Conservation (phyloP, 2,797 vertebrate genomes). For the Simalia tracyae region DNA sequence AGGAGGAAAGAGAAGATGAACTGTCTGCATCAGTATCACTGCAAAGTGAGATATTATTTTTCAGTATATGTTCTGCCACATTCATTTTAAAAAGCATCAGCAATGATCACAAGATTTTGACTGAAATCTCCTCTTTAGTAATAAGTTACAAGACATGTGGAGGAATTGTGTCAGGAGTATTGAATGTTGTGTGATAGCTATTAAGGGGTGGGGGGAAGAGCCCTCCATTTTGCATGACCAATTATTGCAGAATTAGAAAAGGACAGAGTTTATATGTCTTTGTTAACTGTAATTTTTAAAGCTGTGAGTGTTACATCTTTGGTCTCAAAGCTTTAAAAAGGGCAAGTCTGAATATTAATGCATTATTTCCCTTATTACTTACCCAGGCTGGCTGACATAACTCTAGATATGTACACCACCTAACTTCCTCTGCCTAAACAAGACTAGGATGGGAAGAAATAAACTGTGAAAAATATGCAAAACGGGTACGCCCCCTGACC, state of each 20-base stretch:
- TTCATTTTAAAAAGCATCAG: neutral
- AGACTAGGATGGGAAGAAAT: neutral
- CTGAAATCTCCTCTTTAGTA: neutral
- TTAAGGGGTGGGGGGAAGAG: neutral
- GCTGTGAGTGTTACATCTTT: neutral
- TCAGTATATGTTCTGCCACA: neutral
- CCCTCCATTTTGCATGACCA: neutral
- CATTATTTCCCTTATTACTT: neutral
- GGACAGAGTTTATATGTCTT: neutral
- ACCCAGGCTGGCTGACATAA: neutral
- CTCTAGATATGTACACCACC: neutral
- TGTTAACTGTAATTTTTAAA: neutral
- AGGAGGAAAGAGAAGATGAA: slow-evolving; percentile 74
- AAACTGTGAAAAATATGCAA: neutral
- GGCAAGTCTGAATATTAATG: neutral
- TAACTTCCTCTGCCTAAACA: neutral
- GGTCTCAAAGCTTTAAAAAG: neutral
- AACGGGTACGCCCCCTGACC: neutral
- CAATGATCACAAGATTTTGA: neutral
- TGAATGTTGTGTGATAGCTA: neutral
- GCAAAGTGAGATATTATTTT: slow-evolving; percentile 37
- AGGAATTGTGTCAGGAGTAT: neutral
- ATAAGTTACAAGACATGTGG: neutral
- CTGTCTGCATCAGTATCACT: slow-evolving; percentile 81
- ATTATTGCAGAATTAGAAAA: neutral